Base-by-base conservation (phyloP, 2,797 vertebrate genomes). In the Neosalanx taihuensis region DNA sequence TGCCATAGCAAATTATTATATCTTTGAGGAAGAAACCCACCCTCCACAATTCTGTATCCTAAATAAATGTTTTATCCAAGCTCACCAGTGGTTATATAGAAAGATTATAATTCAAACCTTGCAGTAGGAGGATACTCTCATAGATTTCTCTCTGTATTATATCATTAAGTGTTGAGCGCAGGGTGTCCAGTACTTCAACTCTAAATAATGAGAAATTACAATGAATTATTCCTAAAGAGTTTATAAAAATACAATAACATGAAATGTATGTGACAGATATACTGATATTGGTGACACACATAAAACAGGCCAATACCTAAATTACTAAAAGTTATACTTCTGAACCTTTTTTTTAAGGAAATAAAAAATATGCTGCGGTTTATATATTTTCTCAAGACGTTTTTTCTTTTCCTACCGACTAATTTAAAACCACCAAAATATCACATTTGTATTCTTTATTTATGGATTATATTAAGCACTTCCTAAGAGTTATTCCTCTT, bases 131-230 rank as follows among this genome's bases (percentile, higher is more conserved):
- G 33, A 71, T 88, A 72, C 49, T 85, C 37, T 60, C 73, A 68
- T 76, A 83, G 70, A 91, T 84, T 72, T 88, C 82, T 17, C 5
- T 70, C 72, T 84, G 65, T 56, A 84, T 85, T 64, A 67, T 70
- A 15, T 66, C 75, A 71, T 73, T 85, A 41, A 90, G 57, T 61
- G 84, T 77, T 6, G 35, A 29, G 41, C 65, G 72, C 30, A 83
- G 30, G 30, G 71, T 72, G 70, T 85, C 75, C 77, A 91, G 72
- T 33, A 83, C 18, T 37, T 58, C 59, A 33, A 88, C 57, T 41
- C 89, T 91, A 75, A 74, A 70, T 56, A 41, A 58, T 62, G 7
- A 78, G 67, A 0, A 74, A 69, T 15, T 69, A 59, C 31, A 69
- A 69, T 76, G 0, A 18, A 0, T 58, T 5, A 1, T 13, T 31